Evolutionary conservation across 1,140 invertebrate genomes (phyloP), one percentile per base, ranked within the genome.

Genomic region (Kradibia gibbosae): DNA sequence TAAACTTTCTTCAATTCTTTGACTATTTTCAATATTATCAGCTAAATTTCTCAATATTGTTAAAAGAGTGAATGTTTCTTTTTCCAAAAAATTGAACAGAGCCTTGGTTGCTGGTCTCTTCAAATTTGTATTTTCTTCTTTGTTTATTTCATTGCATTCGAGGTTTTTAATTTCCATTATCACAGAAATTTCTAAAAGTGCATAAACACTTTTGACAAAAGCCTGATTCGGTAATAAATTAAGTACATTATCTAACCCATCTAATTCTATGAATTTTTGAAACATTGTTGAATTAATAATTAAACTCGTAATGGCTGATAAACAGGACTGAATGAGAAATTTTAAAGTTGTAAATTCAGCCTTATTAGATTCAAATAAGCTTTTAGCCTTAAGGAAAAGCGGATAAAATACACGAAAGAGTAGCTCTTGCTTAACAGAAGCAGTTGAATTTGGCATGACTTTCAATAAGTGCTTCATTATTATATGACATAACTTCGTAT

Each of bases 321-420:
- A 85, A 62, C 93, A 94, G 0, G 93, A 93, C 17, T 93, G 91
- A 4, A 94, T 91, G 0, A 94, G 86, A 84, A 94, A 94, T 65
- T 93, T 93, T 0, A 92, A 90, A 0, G 89, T 86, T 25, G 65
- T 48, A 17, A 70, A 74, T 25, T 78, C 81, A 7, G 91, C 88
- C n/a, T 90, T 91, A 28, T 86, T 83, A 20, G 89, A 89, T 57
- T 92, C 87, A 0, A 83, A 50, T 7, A 87, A 84, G 79, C 91
- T 93, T 83, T 93, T 94, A 0, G 92, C 90, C 15, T 91, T 92
- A 11, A 93, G 86, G 83, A 94, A 94, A 0, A 92, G 93, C 0
- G 94, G 93, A 83, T 93, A 94, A 80, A 94, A 93, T 0, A 94
- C 92, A 67, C 90, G 91, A 72, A 93, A 92, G 0, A 94, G 88